phyloP scores from a whole-genome alignment of 2,888 invertebrate species.

The Cremastinae sp. region DNA sequence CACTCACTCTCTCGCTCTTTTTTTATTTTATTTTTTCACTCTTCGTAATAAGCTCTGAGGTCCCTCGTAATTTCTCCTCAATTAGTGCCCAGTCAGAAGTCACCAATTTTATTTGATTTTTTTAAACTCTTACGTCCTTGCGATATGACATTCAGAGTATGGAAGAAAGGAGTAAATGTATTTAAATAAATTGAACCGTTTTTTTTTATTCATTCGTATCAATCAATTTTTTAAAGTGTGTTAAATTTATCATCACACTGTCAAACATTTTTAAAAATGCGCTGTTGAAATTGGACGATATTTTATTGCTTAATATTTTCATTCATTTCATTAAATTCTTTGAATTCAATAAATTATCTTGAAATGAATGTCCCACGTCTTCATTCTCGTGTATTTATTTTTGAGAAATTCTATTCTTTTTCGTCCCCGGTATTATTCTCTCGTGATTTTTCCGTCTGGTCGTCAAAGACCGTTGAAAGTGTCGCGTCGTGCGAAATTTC shows the following conservation, averaged over 20 bases:
- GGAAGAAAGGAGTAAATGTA: too few relatives aligned
- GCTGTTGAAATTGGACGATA: too few relatives aligned
- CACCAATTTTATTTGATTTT: conserved; percentile 36
- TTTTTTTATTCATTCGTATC: too few relatives aligned
- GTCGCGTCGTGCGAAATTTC: conserved; percentile 39
- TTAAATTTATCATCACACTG: too few relatives aligned
- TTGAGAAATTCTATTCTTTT: background rate
- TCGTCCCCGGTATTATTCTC: conserved; percentile 8
- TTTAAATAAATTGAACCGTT: too few relatives aligned
- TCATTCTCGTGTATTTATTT: conserved; percentile 17
- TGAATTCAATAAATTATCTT: too few relatives aligned
- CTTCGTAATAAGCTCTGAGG: conserved; percentile 62
- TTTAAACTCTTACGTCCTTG: too few relatives aligned
- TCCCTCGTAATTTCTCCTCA: conserved; percentile 67
- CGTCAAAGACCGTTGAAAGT: conserved; percentile 38
- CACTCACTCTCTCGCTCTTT: conserved; percentile 43
- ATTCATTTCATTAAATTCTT: too few relatives aligned
- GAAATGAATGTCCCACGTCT: too few relatives aligned
- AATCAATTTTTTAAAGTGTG: too few relatives aligned
- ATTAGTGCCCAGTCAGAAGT: conserved; percentile 66
- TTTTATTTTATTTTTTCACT: conserved; percentile 35
- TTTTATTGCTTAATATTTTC: too few relatives aligned
- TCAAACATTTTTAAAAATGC: too few relatives aligned
- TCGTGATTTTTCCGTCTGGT: conserved; percentile 8
- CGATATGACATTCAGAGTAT: conserved; percentile 3